Evolutionary conservation across 2,797 vertebrate species (phyloP).

Genomic region (Echeneis naucrates): DNA sequence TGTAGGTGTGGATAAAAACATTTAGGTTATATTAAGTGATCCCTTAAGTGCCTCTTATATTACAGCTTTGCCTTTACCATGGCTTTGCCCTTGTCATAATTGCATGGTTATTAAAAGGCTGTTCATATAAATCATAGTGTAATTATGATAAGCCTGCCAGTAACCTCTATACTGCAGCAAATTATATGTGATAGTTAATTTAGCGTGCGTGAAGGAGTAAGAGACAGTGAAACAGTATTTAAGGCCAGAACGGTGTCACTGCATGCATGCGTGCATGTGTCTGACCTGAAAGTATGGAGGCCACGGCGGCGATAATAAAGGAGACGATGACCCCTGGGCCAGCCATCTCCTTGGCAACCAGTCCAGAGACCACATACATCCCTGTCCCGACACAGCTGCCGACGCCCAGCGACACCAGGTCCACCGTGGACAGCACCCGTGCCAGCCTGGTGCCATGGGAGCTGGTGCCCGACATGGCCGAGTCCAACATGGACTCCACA

Average conservation of each 20-base stretch:
- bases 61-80: conserved; percentile 29
- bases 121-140: conserved; percentile 48
- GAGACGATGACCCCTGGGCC: conserved; percentile 97
- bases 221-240: neutral
- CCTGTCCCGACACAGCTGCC: conserved; percentile 98
- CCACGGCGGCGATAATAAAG: conserved; percentile 97
- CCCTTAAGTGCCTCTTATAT: conserved; percentile 40
- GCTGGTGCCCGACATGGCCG: conserved; percentile 80
- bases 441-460: conserved; percentile 90
- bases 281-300: conserved; percentile 96
- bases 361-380: conserved; percentile 97
- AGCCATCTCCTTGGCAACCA: conserved; percentile 98
- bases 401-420: conserved; percentile 96
- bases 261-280: neutral
- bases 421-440: conserved; percentile 93
- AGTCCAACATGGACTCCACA: conserved; percentile 97
- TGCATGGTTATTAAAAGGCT: conserved; percentile 51
- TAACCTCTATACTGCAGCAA: conserved; percentile 11
- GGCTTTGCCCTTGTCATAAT: conserved; percentile 55
- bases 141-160: conserved; percentile 25
- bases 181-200: neutral
- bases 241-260: neutral
- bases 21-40: conserved; percentile 29
- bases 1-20: conserved; percentile 45
- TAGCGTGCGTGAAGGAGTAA: neutral